Evolutionary conservation across 1,140 invertebrate genomes (phyloP).

Genomic region (Octopus sinensis): DNA sequence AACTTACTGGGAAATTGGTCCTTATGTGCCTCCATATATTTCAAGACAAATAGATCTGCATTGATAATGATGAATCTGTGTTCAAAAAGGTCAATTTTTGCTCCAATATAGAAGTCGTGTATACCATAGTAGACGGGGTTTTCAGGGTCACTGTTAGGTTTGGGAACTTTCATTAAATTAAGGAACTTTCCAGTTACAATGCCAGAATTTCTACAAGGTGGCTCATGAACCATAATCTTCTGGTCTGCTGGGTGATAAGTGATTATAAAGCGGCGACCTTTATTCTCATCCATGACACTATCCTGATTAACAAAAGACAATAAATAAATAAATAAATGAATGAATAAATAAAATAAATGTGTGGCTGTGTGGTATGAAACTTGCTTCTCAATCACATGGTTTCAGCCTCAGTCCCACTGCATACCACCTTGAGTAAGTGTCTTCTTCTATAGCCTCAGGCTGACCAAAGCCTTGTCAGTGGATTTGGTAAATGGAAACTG

Average conservation of each 20-base stretch:
- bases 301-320: slow-evolving; percentile 39
- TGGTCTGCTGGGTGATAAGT: slow-evolving; percentile 56
- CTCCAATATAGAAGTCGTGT: slow-evolving; percentile 57
- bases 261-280: slow-evolving; percentile 55
- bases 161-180: slow-evolving; percentile 55
- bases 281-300: slow-evolving; percentile 50
- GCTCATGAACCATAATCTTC: slow-evolving; percentile 58
- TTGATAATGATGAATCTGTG: slow-evolving; percentile 56
- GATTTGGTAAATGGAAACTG: too few species aligned
- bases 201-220: slow-evolving; percentile 55
- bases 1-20: slow-evolving; percentile 50
- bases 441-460: too few species aligned
- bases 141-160: slow-evolving; percentile 49
- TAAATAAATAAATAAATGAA: not conserved
- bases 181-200: slow-evolving; percentile 58
- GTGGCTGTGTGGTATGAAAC: too few species aligned
- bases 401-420: too few species aligned
- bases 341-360: too few species aligned
- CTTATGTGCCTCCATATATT: slow-evolving; percentile 54
- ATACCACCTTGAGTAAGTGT: too few species aligned
- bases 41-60: slow-evolving; percentile 56
- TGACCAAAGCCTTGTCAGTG: too few species aligned
- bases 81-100: slow-evolving; percentile 52
- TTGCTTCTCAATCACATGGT: too few species aligned
- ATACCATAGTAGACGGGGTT: slow-evolving; percentile 55